Base-by-base conservation (phyloP, 2,113 vertebrate species). In the Caranx ignobilis region DNA sequence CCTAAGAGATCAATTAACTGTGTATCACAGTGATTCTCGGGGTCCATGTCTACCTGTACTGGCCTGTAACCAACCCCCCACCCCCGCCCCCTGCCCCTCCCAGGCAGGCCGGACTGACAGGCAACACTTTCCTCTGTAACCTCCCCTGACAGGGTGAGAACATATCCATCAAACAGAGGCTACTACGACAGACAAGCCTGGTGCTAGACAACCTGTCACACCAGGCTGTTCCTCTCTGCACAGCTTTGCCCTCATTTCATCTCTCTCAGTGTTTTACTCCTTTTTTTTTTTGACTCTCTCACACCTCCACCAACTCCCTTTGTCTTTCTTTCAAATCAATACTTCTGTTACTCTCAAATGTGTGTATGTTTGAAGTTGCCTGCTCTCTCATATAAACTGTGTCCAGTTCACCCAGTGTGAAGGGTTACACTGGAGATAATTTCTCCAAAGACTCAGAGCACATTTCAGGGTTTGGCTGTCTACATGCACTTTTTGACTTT, bases 1-100 rank as follows among this genome's bases (percentile, higher is more conserved):
- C 90, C 89, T 87, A 90, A 92, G 90, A 93, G 90, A 91, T 94
- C 88, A 91, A 92, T 93, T 92, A 92, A 84, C 45, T 35, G 56
- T 87, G 82, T 71, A 90, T 87, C 82, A 81, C 57, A 81, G 81
- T 77, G 84, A 90, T 92, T 92, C 84, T 81, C 74, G 66, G 68
- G 80, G 56, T 83, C 71, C 71, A 35, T 62, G 84, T 90, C 80
- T 79, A 83, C 82, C 87, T 91, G 66, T 39, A 59, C 59, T 11
- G 62, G 59, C 16, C 56, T 71, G 67, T 37, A 34, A 54, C 78
- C 74, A 60, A 26, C 26, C 26, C 77, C 77, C 77, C 89, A 77
- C 84, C 66, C 66, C 64, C 82, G 35, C 61, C 70, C 67, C 18
- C 59, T 66, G 41, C 70, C 41, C 26, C 43, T 64, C 77, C 57